phyloP scores from a whole-genome alignment of 1,140 invertebrate genomes.

The Sogatella furcifera region DNA sequence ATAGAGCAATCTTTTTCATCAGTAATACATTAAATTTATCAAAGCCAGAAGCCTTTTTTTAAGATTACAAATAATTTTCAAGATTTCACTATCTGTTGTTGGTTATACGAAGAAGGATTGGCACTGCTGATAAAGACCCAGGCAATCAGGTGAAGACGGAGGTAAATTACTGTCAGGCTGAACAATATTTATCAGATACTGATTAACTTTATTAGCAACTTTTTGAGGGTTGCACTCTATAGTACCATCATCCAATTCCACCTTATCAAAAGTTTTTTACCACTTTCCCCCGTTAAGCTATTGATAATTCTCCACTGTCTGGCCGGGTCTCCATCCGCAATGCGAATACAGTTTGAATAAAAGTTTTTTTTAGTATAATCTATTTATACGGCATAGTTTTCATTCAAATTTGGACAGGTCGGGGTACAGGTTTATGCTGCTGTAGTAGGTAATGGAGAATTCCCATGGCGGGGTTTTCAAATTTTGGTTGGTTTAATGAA shows the following conservation, averaged over 20 bases:
- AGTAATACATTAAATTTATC: background rate
- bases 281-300: background rate
- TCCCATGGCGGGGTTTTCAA: too few species aligned
- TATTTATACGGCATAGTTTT: background rate
- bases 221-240: background rate
- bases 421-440: too few species aligned
- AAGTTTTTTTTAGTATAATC: background rate
- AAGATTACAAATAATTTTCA: background rate
- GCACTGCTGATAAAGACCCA: background rate
- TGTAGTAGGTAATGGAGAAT: too few species aligned
- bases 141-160: background rate
- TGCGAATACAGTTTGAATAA: background rate
- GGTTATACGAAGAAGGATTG: conserved; percentile 1
- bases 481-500: too few species aligned
- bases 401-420: too few species aligned
- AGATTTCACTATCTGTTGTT: background rate
- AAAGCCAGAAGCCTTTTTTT: conserved; percentile 1
- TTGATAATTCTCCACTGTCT: conserved; percentile 7
- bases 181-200: background rate
- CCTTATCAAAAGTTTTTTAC: background rate
- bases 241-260: conserved; percentile 2
- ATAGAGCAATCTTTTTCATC: background rate
- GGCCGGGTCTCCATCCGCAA: background rate
- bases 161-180: background rate
- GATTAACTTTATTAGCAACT: background rate